These are phyloP conservation scores for Pantelozetes paolii DNA, from an alignment of 2,888 invertebrate species.

Conservation along the genomic window DNA sequence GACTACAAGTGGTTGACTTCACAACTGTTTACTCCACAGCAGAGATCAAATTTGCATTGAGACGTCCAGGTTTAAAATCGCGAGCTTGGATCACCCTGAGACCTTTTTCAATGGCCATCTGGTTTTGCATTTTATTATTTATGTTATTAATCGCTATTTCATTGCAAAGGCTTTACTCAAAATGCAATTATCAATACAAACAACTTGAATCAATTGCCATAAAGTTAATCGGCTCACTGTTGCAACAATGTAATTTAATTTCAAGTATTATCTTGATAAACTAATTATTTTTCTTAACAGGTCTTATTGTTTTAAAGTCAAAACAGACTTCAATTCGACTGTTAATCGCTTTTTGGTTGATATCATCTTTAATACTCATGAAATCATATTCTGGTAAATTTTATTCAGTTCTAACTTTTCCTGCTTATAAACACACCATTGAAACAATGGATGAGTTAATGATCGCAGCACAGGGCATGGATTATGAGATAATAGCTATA, in stretches of 20 bases:
- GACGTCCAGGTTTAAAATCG: background rate
- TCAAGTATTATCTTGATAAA: too few relatives aligned
- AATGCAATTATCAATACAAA: background rate
- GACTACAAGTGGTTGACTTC: slow-evolving; percentile 13
- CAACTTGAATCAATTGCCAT: background rate
- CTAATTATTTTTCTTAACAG: too few relatives aligned
- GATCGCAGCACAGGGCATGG: too few relatives aligned
- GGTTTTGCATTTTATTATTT: background rate
- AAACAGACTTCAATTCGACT: too few relatives aligned
- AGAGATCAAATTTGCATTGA: background rate
- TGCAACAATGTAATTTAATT: slow-evolving; percentile 2
- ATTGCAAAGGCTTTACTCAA: background rate
- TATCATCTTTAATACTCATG: too few relatives aligned
- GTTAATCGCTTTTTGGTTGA: too few relatives aligned
- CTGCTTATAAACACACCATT: too few relatives aligned
- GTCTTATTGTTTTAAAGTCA: too few relatives aligned
- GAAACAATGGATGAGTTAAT: too few relatives aligned
- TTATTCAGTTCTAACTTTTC: too few relatives aligned
- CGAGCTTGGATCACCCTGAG: slow-evolving; percentile 26
- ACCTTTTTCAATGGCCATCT: background rate
- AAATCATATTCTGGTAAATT: too few relatives aligned
- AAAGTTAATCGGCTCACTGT: background rate
- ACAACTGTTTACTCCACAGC: background rate
- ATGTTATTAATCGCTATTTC: background rate
- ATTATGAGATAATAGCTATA: too few relatives aligned